A percentile compares a stretch with the other conserved stretches of the same genome.
These are phyloP conservation scores for Delphinus delphis DNA, from an alignment of 2,113 vertebrate species.

Conservation along the genomic window DNA sequence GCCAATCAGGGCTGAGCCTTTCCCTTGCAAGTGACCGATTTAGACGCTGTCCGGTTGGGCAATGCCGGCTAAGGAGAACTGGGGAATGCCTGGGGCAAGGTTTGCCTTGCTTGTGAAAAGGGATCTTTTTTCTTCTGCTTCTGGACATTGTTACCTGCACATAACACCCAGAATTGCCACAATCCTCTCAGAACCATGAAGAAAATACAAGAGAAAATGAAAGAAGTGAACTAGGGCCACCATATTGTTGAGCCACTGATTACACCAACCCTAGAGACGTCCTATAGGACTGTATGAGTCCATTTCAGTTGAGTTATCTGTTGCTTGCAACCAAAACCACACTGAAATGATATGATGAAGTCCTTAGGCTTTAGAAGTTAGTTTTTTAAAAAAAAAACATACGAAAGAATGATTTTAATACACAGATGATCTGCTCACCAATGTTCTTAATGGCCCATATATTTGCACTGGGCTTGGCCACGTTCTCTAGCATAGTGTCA, in stretches of 20 bases:
- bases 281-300: background rate
- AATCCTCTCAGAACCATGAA: background rate
- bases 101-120: background rate
- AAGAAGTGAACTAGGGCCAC: background rate
- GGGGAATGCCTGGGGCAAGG: background rate
- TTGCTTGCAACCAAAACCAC: background rate
- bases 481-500: background rate
- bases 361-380: background rate
- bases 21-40: background rate
- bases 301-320: background rate
- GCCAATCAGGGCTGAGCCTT: background rate
- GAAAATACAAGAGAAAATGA: background rate
- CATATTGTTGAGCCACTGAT: background rate
- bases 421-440: background rate
- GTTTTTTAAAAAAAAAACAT: background rate
- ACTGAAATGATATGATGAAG: conserved; percentile 9
- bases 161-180: background rate
- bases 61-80: background rate
- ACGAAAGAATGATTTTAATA: background rate
- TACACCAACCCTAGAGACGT: background rate
- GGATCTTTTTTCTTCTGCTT: background rate
- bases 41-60: background rate
- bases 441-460: background rate
- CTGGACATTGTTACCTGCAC: background rate
- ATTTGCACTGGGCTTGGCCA: conserved; percentile 24